These are phyloP conservation scores for Strigamia transsilvanica DNA, from an alignment of 2,888 invertebrate genomes.

Conservation along the genomic window DNA sequence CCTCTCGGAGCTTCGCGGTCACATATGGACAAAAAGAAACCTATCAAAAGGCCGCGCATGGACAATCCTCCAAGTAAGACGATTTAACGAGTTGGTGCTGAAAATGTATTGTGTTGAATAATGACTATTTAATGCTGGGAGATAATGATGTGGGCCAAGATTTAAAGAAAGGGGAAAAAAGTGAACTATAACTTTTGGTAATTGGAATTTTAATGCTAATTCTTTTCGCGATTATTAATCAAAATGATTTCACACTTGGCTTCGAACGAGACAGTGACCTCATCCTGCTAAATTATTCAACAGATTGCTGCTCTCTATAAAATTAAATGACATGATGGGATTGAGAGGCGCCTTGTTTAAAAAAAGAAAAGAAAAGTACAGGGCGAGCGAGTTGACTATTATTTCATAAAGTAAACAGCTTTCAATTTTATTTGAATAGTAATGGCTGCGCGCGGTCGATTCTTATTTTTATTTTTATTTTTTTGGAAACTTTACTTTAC, in stretches of 20 bases:
- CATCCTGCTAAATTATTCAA: conserved; percentile 47
- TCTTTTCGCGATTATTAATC: conserved; percentile 18
- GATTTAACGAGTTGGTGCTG: neutral
- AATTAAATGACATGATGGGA: conserved; percentile 43
- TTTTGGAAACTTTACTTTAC: no score
- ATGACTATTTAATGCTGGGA: neutral
- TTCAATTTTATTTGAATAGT: conserved; percentile 7
- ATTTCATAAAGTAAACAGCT: conserved; percentile 22
- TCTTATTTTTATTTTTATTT: neutral
- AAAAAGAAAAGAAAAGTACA: neutral
- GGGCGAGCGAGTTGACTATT: neutral
- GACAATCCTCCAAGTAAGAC: conserved; percentile 63
- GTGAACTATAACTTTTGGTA: conserved; percentile 3
- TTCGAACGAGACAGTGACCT: conserved; percentile 45
- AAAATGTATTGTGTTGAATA: conserved; percentile 2
- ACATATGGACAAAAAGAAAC: conserved; percentile 63
- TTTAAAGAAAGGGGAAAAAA: neutral
- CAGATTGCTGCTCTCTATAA: conserved; percentile 46
- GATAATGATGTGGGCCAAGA: neutral
- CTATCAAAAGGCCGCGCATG: conserved; percentile 62
- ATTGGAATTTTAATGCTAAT: conserved; percentile 48
- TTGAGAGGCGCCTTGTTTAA: conserved; percentile 7
- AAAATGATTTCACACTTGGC: conserved; percentile 46
- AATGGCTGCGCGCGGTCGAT: neutral
- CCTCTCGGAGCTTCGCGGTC: conserved; percentile 54